phyloP scores from a whole-genome alignment of 2,113 vertebrate species.

The Oryzias celebensis region DNA sequence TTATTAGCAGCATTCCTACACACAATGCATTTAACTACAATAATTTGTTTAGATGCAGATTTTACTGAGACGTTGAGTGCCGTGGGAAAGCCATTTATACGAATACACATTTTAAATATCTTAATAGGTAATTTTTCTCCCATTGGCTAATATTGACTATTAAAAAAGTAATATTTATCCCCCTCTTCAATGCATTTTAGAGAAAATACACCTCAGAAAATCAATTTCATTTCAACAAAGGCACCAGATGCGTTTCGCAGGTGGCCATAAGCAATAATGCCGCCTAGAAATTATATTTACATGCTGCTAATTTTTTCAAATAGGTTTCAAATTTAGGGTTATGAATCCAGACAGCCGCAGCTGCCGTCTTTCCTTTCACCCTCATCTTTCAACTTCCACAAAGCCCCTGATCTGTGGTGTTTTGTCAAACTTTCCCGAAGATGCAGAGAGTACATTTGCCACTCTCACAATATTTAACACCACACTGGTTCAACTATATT shows the following conservation, averaged over 20 bases:
- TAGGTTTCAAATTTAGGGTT: slow-evolving; percentile 4
- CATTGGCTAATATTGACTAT: not conserved
- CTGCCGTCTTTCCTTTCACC: not conserved
- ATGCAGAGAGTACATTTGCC: not conserved
- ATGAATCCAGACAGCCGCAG: slow-evolving; percentile 1
- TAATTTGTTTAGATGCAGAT: no score
- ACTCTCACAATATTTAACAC: slow-evolving; percentile 12
- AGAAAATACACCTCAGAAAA: slow-evolving; percentile 3
- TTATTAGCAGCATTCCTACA: no score
- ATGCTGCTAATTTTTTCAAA: slow-evolving; percentile 9
- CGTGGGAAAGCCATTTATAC: no score
- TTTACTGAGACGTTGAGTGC: no score
- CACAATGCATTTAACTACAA: no score
- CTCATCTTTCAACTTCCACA: not conserved
- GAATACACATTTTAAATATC: no score
- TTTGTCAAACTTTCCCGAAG: slow-evolving; percentile 9
- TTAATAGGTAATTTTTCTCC: no score
- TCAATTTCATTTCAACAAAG: slow-evolving; percentile 12
- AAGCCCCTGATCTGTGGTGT: not conserved
- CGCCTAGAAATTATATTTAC: slow-evolving; percentile 22
- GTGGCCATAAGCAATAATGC: slow-evolving; percentile 13
- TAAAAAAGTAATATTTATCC: not conserved
- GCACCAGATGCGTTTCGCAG: slow-evolving; percentile 11
- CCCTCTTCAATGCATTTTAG: not conserved
- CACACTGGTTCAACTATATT: slow-evolving; percentile 25